Percentiles rank a stretch among this genome's conserved stretches.
Evolutionary conservation across 2,113 vertebrate species (phyloP).

Genomic region (Emberiza fucata): DNA sequence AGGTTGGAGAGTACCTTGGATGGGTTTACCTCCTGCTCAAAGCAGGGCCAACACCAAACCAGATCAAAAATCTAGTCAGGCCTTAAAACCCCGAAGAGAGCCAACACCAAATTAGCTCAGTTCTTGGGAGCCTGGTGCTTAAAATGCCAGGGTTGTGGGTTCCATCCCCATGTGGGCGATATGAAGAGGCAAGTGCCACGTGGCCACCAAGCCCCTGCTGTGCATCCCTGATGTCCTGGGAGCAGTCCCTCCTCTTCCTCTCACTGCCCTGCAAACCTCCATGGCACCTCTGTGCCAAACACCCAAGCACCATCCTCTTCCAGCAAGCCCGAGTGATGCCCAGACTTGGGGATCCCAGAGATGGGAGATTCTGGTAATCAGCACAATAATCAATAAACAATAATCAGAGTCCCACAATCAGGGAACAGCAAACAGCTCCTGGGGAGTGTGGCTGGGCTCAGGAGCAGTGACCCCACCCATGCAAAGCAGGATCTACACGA

Average conservation of each 20-base stretch:
- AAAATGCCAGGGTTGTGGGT: background rate
- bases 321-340: accelerated
- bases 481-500: accelerated
- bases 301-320: accelerated
- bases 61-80: background rate
- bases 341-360: too few relatives aligned
- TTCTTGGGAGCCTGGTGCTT: background rate
- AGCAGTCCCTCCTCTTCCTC: background rate
- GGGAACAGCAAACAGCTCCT: background rate
- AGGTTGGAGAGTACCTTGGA: background rate
- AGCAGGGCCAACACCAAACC: accelerated
- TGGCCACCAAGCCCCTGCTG: accelerated
- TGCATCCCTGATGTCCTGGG: too few relatives aligned
- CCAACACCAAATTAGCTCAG: background rate
- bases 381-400: background rate
- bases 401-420: background rate
- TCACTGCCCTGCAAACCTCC: background rate
- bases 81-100: background rate
- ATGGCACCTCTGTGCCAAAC: background rate
- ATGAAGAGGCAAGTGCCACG: background rate
- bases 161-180: background rate
- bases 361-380: background rate
- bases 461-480: background rate
- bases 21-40: background rate
- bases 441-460: background rate